phyloP scores from a whole-genome alignment of 2,113 vertebrate species.

The Panthera uncia region DNA sequence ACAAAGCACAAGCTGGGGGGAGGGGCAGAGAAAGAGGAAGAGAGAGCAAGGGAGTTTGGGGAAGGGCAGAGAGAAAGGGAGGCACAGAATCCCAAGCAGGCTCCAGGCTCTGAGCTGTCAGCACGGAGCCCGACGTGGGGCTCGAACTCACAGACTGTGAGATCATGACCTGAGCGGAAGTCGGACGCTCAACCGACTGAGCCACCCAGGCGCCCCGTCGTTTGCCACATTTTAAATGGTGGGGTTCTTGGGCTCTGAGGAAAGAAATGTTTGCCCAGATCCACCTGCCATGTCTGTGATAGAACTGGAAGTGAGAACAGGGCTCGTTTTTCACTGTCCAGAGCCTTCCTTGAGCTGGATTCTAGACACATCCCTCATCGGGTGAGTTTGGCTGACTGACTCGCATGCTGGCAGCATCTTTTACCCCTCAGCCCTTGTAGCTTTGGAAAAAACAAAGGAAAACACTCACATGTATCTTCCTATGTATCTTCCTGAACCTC shows the following conservation, averaged over 20 bases:
- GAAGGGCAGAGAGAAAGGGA: too few relatives aligned
- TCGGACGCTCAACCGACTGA: too few relatives aligned
- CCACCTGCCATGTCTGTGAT: rapidly evolving
- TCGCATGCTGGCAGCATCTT: too few relatives aligned
- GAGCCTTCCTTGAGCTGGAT: not conserved
- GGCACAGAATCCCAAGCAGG: too few relatives aligned
- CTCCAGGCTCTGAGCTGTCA: too few relatives aligned
- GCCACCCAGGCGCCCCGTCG: too few relatives aligned
- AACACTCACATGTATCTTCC: rapidly evolving
- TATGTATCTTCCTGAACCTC: rapidly evolving
- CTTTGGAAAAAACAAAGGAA: not conserved
- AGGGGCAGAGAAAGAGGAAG: too few relatives aligned
- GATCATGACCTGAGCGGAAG: too few relatives aligned
- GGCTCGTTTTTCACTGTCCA: rapidly evolving
- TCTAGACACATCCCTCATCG: not conserved
- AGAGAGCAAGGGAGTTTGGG: too few relatives aligned
- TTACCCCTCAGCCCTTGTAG: rapidly evolving
- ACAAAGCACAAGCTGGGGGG: too few relatives aligned
- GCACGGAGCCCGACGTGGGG: too few relatives aligned
- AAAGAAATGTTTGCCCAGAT: not conserved
- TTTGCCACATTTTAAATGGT: not conserved
- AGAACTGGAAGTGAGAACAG: not conserved
- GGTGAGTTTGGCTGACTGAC: not conserved
- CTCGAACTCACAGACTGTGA: rapidly evolving
- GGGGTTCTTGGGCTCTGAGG: not conserved